Evolutionary conservation across 2,797 vertebrate genomes (phyloP), one percentile per base, ranked within the genome.

Genomic region (Pseudomugil gertrudae): DNA sequence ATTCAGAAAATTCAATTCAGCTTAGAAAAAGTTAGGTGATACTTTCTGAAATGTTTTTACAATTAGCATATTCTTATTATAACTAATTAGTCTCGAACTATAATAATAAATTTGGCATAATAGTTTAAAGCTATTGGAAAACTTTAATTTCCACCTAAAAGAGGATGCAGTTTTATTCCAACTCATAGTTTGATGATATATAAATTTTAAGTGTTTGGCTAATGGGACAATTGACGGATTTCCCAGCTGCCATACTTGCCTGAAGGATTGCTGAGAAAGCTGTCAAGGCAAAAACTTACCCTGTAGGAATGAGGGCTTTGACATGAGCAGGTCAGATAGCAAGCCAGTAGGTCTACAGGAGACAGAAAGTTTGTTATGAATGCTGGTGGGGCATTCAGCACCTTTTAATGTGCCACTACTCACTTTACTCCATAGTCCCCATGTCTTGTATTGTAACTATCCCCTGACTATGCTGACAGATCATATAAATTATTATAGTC

Each of bases 291-390:
- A 81, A 87, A 87, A 70, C 71, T 21, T 47, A 73, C 78, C 83
- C 67, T 33, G 47, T 54, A 65, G 69, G 35, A 75, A 74, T 79
- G 65, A 74, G 78, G 76, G 58, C 77, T 86, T 65, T 89, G 87
- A 89, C 85, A 84, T 83, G 83, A 74, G 68, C 35, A 64, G 87
- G 86, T 91, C 90, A 90, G 83, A 89, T 85, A 78, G 36, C 43
- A 69, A 78, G 56, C 69, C 75, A 64, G 51, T 7, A 3, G 73
- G 75, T 78, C 66, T 57, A 0, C 79, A 58, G 59, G 53, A 82
- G 83, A 66, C 76, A 79, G 6, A 29, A 59, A 38, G 79, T 86
- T 85, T 84, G 72, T 84, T 89, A 72, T 84, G 81, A 77, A 75
- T 63, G 78, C 63, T 58, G 32, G 59, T 40, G 57, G 71, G 63